Evolutionary conservation across 2,113 vertebrate species (phyloP).

Genomic region (Pedetes capensis): DNA sequence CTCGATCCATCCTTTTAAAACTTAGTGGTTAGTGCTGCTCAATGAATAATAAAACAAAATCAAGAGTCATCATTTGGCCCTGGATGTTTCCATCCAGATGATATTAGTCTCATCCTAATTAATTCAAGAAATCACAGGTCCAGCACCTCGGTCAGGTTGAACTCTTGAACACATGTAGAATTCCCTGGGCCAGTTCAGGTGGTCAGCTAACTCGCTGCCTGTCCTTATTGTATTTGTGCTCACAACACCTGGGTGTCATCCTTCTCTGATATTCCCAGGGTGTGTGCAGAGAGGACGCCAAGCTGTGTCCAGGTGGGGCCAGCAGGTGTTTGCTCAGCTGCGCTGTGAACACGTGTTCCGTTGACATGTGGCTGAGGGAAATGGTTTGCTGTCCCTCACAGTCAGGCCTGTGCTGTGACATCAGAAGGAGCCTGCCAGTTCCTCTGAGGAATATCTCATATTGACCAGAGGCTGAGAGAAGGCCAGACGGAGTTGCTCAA

Average conservation of each 20-base stretch:
- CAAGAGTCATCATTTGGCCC: not conserved
- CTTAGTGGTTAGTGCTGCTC: not conserved
- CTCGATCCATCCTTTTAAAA: not conserved
- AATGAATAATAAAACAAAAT: not conserved
- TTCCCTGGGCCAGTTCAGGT: not conserved
- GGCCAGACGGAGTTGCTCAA: too few relatives aligned
- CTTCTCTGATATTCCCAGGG: not conserved
- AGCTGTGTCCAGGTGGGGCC: rapidly evolving
- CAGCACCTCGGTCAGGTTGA: not conserved
- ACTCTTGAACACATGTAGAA: not conserved
- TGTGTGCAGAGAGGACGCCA: not conserved
- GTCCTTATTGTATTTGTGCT: not conserved
- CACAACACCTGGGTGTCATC: too few relatives aligned
- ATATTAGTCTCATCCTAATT: not conserved
- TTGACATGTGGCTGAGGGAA: not conserved
- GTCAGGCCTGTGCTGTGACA: rapidly evolving
- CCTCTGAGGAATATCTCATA: rapidly evolving
- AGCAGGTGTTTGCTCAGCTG: not conserved
- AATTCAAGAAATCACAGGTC: not conserved
- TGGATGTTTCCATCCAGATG: not conserved
- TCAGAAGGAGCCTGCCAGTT: not conserved
- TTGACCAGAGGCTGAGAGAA: not conserved
- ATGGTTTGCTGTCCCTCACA: not conserved
- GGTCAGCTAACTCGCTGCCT: rapidly evolving
- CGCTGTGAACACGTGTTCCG: too few relatives aligned